These are phyloP conservation scores for Gymnogyps californianus DNA, from an alignment of 2,113 vertebrate species.

Conservation along the genomic window DNA sequence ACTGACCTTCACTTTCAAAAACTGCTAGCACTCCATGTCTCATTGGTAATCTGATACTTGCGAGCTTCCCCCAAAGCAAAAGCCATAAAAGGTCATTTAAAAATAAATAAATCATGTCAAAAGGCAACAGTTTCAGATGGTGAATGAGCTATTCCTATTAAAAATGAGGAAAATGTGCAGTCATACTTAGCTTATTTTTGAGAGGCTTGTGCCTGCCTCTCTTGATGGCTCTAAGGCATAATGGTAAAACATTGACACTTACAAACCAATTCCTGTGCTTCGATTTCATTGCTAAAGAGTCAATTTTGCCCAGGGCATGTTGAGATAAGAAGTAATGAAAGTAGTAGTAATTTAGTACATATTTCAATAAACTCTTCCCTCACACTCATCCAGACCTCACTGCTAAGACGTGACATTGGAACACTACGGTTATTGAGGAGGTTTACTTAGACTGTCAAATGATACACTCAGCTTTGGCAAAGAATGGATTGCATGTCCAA, in stretches of 20 bases:
- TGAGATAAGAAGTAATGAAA: slow-evolving; percentile 36
- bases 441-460: neutral
- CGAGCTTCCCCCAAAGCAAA: neutral
- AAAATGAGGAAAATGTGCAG: neutral
- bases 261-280: neutral
- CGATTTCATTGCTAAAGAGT: slow-evolving; percentile 10
- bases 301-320: neutral
- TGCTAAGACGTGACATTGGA: neutral
- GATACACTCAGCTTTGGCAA: neutral
- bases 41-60: neutral
- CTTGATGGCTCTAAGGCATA: neutral
- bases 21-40: neutral
- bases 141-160: neutral
- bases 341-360: neutral
- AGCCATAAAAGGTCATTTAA: neutral
- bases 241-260: slow-evolving; percentile 6
- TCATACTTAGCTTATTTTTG: neutral
- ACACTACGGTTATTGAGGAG: neutral
- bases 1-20: neutral
- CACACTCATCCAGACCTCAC: neutral
- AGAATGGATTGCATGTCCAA: rapidly evolving
- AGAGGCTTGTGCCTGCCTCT: neutral
- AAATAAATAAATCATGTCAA: neutral
- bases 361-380: slow-evolving; percentile 29
- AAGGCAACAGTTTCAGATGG: neutral